Conservation (phyloP, 2,113 vertebrate genomes). For the Muscicapa adusta region DNA sequence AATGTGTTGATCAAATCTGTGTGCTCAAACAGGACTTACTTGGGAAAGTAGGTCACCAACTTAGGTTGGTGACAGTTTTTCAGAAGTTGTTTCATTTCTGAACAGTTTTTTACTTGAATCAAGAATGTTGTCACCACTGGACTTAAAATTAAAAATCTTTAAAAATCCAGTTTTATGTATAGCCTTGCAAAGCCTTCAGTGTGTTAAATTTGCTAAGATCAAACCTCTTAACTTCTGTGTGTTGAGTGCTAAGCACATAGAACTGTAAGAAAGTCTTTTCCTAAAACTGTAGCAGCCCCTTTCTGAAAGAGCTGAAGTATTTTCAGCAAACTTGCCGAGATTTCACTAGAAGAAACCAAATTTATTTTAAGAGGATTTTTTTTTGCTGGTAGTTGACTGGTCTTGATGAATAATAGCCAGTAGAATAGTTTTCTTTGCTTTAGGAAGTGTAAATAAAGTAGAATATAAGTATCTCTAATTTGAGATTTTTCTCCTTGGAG, state of each 20-base stretch:
- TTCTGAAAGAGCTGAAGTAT: not conserved
- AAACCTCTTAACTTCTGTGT: not conserved
- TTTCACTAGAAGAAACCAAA: not conserved
- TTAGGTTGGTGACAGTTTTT: not conserved
- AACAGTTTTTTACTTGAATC: not conserved
- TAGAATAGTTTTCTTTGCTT: not conserved
- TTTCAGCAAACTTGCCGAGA: not conserved
- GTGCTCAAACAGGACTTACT: not conserved
- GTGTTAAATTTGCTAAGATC: not conserved
- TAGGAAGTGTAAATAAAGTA: not conserved
- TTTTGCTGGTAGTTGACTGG: not conserved
- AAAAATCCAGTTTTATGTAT: not conserved
- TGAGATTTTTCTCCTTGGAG: not conserved
- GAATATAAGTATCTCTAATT: not conserved
- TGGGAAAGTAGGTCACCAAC: too few species aligned
- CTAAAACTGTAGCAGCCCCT: not conserved
- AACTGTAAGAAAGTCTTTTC: not conserved
- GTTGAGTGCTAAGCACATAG: accelerated
- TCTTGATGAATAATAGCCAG: not conserved
- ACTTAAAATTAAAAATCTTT: not conserved
- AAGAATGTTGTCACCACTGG: not conserved
- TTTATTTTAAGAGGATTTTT: not conserved
- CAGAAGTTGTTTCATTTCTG: not conserved
- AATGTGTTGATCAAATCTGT: not conserved
- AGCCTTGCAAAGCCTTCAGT: not conserved